These are phyloP conservation scores for Parasteatoda lunata DNA, from an alignment of 2,888 invertebrate species.

Conservation along the genomic window DNA sequence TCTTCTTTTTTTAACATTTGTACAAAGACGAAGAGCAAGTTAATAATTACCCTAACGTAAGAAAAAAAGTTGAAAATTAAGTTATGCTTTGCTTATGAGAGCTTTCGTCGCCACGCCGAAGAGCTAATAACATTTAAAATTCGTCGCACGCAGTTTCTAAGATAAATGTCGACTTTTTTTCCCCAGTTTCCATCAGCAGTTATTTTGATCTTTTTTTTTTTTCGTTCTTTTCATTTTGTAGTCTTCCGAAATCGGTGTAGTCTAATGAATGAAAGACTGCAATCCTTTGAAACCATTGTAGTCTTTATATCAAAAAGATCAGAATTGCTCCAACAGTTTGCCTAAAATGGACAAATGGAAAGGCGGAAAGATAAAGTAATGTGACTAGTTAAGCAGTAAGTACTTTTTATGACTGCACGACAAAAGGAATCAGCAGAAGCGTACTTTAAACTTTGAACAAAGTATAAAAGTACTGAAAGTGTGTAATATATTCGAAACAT, in stretches of 20 bases:
- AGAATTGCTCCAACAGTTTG: slow-evolving; percentile 17
- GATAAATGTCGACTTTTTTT: slow-evolving; percentile 59
- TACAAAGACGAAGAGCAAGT: slow-evolving; percentile 41
- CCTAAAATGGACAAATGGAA: neutral
- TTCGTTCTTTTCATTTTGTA: slow-evolving; percentile 18
- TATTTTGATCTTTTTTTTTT: neutral
- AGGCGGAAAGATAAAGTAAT: no score
- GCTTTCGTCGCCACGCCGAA: slow-evolving; percentile 53
- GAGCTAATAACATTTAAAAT: slow-evolving; percentile 65
- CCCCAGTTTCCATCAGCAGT: neutral
- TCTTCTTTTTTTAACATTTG: slow-evolving; percentile 42
- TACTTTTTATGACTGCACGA: no score
- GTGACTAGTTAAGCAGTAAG: no score
- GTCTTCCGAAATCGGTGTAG: slow-evolving; percentile 22
- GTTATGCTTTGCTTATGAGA: slow-evolving; percentile 62
- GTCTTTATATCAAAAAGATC: neutral
- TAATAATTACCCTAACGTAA: slow-evolving; percentile 53
- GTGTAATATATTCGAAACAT: no score
- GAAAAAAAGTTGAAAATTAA: slow-evolving; percentile 54
- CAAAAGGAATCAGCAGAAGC: no score
- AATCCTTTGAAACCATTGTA: slow-evolving; percentile 55
- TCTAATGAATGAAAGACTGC: slow-evolving; percentile 42
- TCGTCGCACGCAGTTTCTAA: slow-evolving; percentile 54
- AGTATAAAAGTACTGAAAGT: no score
- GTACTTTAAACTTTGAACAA: no score